Percentiles rank a stretch among this genome's conserved stretches.
These are phyloP conservation scores for Neodon shergylaensis DNA, from an alignment of 2,113 vertebrate genomes.

Conservation along the genomic window DNA sequence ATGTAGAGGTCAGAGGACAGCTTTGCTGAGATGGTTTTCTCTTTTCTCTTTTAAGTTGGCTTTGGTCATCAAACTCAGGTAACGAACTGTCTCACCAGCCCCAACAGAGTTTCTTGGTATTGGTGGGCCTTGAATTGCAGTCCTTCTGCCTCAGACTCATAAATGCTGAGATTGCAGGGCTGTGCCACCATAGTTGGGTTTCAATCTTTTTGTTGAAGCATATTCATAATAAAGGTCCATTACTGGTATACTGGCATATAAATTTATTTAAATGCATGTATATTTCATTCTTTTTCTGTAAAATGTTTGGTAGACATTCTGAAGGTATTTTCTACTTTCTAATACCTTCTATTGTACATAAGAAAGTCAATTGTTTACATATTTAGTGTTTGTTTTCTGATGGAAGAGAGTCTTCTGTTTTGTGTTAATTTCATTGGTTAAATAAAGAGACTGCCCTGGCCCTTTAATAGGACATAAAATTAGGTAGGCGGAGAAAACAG, in stretches of 20 bases:
- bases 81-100: neutral
- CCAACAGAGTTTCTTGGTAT: neutral
- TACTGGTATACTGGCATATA: neutral
- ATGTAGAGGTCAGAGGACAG: neutral
- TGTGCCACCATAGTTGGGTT: neutral
- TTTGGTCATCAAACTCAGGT: neutral
- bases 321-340: neutral
- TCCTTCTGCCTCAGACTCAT: neutral
- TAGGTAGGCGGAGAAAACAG: too few relatives aligned
- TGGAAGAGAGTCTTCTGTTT: too few relatives aligned
- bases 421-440: too few relatives aligned
- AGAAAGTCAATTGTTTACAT: neutral
- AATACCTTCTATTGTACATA: neutral
- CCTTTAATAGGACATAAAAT: too few relatives aligned
- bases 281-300: neutral
- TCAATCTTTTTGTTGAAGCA: neutral
- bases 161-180: neutral
- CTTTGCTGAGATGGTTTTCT: neutral
- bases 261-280: neutral
- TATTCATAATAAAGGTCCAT: neutral
- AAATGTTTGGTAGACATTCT: neutral
- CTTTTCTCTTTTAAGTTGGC: neutral
- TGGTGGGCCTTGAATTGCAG: neutral
- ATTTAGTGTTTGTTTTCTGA: neutral
- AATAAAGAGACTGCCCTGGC: too few relatives aligned